Evolutionary conservation across 2,113 vertebrate genomes (phyloP).

Genomic region (Alces alces): DNA sequence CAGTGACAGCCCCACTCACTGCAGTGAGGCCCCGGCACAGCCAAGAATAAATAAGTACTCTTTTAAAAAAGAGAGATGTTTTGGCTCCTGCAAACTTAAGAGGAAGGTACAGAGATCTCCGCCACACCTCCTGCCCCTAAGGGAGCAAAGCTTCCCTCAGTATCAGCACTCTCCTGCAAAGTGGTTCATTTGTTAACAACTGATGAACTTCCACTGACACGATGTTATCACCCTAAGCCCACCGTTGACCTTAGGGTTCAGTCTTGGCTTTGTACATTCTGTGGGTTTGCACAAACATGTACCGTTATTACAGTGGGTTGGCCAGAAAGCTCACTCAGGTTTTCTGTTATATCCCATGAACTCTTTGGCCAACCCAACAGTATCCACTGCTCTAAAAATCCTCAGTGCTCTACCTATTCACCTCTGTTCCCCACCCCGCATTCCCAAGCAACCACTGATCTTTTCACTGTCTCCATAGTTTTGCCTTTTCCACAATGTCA

Average conservation of each 20-base stretch:
- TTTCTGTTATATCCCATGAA: not conserved
- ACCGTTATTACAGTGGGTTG: not conserved
- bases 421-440: accelerated
- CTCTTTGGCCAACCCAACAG: not conserved
- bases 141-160: not conserved
- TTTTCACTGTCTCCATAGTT: not conserved
- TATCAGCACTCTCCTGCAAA: too few relatives aligned
- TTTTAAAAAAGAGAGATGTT: not conserved
- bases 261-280: not conserved
- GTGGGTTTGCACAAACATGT: not conserved
- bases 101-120: not conserved
- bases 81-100: not conserved
- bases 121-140: too few relatives aligned
- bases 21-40: not conserved
- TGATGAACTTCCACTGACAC: not conserved
- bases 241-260: not conserved
- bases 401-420: too few relatives aligned
- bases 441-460: not conserved
- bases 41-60: not conserved
- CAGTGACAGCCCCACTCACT: accelerated
- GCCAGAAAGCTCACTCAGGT: not conserved
- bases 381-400: not conserved
- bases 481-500: not conserved
- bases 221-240: not conserved
- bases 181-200: not conserved